Evolutionary conservation across 1,140 invertebrate genomes (phyloP), one percentile per base, ranked within the genome.

Genomic region (Psix sp.): DNA sequence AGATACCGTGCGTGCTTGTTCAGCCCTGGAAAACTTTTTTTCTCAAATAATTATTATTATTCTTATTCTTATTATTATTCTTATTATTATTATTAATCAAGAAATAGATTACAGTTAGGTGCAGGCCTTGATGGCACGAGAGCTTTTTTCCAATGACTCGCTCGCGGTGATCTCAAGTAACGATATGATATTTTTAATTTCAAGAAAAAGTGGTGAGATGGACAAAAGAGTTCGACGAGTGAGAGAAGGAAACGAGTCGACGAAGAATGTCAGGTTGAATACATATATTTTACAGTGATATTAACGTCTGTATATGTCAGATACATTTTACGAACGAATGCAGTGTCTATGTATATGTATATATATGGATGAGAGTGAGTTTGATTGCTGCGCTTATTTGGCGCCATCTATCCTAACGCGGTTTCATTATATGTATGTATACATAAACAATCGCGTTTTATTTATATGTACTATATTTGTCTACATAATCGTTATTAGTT

Each of bases 401-500:
- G 49, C 60, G 49, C 40, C 18, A 38, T 46, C 49, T 48, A 40
- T 54, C 48, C 49, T 54, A 65, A 48, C 62, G 42, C 52, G 51
- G 51, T 56, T 56, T 56, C 54, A 52, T 46, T 51, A 39, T 60
- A 60, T 60, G 42, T 71, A 62, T 42, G 36, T 71, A 62, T 62
- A 71, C 51, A 63, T 57, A 56, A 42, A 72, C 51, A 63, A 35
- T 52, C 29, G 54, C 56, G 82, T 82, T 80, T 81, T 70, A 82
- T 81, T 84, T 66, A 80, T 78, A 77, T 81, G 81, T 82, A 85
- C 78, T 82, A 80, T 84, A 85, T 82, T 84, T 82, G 82, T 85
- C 81, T 81, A 71, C 79, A 83, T 84, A 84, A 84, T 86, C 82
- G 81, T 84, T 83, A 81, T 84, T 86, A 84, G 82, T 84, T 84